Conservation (phyloP, 2,797 vertebrate species). For the Poecilia wingei region DNA sequence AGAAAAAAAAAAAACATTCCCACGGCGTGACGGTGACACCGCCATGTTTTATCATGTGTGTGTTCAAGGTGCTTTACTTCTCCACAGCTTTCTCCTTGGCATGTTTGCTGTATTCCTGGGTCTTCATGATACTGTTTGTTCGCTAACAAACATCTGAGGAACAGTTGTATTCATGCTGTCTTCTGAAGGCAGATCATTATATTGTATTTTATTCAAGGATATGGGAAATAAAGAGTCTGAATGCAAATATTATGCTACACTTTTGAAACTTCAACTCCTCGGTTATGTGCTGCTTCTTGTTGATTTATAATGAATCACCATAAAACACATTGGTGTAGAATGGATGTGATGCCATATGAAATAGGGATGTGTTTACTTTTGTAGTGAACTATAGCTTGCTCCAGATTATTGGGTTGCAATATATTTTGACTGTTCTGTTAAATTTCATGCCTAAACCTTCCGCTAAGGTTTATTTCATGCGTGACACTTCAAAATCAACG, state of each 20-base stretch:
- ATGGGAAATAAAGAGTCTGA: not conserved
- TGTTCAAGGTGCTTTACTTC: not conserved
- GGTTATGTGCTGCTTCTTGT: not conserved
- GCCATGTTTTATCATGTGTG: not conserved
- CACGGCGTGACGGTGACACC: not conserved
- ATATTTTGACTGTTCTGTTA: not conserved
- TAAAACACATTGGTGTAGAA: not conserved
- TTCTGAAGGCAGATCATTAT: not conserved
- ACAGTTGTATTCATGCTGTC: not conserved
- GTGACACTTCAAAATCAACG: conserved; percentile 11
- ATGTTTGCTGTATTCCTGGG: not conserved
- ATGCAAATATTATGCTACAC: not conserved
- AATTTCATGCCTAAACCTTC: conserved; percentile 12
- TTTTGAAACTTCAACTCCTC: not conserved
- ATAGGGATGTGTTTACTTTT: not conserved
- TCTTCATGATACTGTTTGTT: not conserved
- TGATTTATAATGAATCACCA: not conserved
- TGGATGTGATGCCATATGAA: not conserved
- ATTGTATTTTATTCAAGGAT: not conserved
- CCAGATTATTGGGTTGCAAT: not conserved
- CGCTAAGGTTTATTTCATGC: conserved; percentile 5
- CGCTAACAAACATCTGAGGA: not conserved
- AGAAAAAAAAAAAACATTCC: not conserved
- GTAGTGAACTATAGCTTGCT: not conserved
- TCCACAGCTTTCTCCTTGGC: not conserved